A percentile compares a stretch with the other conserved stretches of the same genome.
phyloP scores from a whole-genome alignment of 2,113 vertebrate species.

The Pseudorasbora parva region DNA sequence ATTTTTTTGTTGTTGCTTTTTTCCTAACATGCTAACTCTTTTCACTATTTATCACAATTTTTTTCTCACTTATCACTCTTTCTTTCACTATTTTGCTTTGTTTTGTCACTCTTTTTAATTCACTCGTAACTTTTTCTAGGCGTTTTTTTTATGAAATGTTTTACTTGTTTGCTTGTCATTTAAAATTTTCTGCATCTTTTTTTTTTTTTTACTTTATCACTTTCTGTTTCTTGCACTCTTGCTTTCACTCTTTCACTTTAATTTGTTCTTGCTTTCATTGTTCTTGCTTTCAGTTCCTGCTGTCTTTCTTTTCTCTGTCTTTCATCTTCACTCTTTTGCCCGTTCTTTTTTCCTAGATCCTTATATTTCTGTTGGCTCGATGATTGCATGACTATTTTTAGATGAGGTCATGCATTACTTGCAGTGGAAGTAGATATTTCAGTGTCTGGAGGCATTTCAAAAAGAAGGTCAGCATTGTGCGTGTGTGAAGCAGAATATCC shows the following conservation, averaged over 20 bases:
- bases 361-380: constrained; percentile 31
- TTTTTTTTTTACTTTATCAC: not conserved
- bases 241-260: not conserved
- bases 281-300: not conserved
- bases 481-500: constrained; percentile 43
- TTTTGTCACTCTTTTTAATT: not conserved
- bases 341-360: constrained; percentile 18
- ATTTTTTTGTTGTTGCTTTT: not conserved
- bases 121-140: not conserved
- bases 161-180: not conserved
- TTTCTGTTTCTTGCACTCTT: not conserved
- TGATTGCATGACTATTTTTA: constrained; percentile 57
- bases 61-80: not conserved
- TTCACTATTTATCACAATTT: not conserved
- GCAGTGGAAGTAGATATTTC: constrained; percentile 56
- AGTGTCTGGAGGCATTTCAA: constrained; percentile 53
- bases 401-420: constrained; percentile 57
- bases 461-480: constrained; percentile 45
- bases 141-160: too few relatives aligned
- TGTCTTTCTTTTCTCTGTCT: not conserved
- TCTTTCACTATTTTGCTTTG: not conserved
- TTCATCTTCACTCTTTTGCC: constrained; percentile 15
- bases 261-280: not conserved
- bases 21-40: not conserved
- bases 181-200: not conserved